Conservation (phyloP, 2,888 invertebrate genomes). For the Cylloceria caligata region DNA sequence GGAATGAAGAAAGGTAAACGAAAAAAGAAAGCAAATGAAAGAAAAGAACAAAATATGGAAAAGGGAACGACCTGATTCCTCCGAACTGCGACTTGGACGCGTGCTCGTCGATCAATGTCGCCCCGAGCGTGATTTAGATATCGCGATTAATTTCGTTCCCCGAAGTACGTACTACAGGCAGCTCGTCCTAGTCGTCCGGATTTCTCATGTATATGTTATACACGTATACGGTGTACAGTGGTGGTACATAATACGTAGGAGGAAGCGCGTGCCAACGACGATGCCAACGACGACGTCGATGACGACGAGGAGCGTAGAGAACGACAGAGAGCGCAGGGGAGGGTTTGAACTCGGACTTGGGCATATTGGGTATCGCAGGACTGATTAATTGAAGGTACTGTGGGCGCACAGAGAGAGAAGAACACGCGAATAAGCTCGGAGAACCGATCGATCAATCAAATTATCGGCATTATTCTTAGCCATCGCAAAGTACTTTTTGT, state of each 20-base stretch:
- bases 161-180: constrained; percentile 60
- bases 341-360: constrained; percentile 59
- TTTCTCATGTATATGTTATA: constrained; percentile 41
- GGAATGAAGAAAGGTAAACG: constrained; percentile 52
- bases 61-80: constrained; percentile 66
- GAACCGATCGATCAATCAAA: constrained; percentile 68
- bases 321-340: constrained; percentile 25
- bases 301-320: constrained; percentile 39
- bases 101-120: constrained; percentile 75
- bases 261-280: constrained; percentile 65
- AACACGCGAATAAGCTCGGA: constrained; percentile 73
- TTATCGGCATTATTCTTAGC: constrained; percentile 54
- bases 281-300: constrained; percentile 35
- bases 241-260: constrained; percentile 46
- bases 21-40: constrained; percentile 17
- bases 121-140: constrained; percentile 76
- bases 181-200: constrained; percentile 46
- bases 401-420: constrained; percentile 62
- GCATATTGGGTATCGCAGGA: constrained; percentile 72
- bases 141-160: constrained; percentile 75
- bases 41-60: constrained; percentile 59
- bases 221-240: constrained; percentile 26
- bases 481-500: not conserved
- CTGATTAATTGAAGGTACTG: constrained; percentile 74
- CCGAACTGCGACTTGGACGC: constrained; percentile 59